Conservation (phyloP, 2,888 invertebrate genomes). For the Drosophila putrida region DNA sequence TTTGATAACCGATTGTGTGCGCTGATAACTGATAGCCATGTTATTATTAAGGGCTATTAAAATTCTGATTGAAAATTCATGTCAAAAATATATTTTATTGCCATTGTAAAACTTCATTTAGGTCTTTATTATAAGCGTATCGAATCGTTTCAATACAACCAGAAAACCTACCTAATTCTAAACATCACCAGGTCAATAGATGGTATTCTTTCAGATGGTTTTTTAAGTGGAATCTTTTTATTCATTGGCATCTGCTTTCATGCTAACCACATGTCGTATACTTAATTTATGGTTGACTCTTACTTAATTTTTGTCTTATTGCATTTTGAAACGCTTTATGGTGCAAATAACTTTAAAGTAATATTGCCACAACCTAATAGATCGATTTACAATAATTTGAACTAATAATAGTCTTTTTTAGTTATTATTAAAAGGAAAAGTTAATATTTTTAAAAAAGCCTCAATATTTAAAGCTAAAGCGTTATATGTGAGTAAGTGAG, state of each 20-base stretch:
- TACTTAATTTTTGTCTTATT: conserved; percentile 1
- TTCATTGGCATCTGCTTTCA: conserved; percentile 1
- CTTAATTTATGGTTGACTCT: conserved; percentile 20
- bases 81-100: conserved; percentile 84
- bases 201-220: not conserved
- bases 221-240: conserved; percentile 1
- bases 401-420: not conserved
- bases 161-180: not conserved
- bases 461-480: no score
- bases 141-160: conserved; percentile 16
- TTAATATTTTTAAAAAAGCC: no score
- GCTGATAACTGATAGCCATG: conserved; percentile 83
- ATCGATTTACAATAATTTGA: not conserved
- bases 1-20: conserved; percentile 80
- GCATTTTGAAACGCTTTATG: conserved; percentile 12
- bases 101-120: conserved; percentile 74
- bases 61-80: conserved; percentile 85
- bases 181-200: not conserved
- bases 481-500: no score
- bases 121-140: conserved; percentile 58
- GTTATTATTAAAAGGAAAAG: not conserved
- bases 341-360: not conserved
- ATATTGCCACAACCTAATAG: not conserved
- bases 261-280: conserved; percentile 33
- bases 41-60: conserved; percentile 84